phyloP scores from a whole-genome alignment of 2,113 vertebrate genomes.

The Thalassoma bifasciatum region DNA sequence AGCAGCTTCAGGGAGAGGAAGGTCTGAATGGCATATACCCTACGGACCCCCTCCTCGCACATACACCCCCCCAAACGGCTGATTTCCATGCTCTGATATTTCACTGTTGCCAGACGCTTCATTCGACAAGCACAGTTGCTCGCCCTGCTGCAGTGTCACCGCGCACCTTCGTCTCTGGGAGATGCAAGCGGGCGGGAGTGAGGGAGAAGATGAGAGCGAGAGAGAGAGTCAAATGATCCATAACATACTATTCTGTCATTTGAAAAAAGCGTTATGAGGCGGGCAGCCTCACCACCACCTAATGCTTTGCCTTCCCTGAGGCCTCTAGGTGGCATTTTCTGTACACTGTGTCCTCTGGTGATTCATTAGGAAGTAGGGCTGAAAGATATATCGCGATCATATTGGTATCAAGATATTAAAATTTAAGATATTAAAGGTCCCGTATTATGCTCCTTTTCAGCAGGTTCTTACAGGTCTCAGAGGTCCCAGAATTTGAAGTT shows the following conservation, averaged over 20 bases:
- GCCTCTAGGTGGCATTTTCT: conserved; percentile 84
- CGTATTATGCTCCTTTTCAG: too few relatives aligned
- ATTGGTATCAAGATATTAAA: too few relatives aligned
- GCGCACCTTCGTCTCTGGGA: conserved; percentile 83
- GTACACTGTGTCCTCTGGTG: conserved; percentile 35
- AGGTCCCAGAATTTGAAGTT: too few relatives aligned
- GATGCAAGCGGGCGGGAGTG: conserved; percentile 9
- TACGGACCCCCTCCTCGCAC: conserved; percentile 56
- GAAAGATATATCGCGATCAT: too few relatives aligned
- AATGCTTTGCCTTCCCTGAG: conserved; percentile 81
- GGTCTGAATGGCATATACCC: conserved; percentile 66
- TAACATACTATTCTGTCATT: conserved; percentile 92
- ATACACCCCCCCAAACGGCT: conserved; percentile 75
- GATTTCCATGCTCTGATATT: conserved; percentile 87
- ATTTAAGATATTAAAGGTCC: too few relatives aligned
- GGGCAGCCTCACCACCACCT: conserved; percentile 77
- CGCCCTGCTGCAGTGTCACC: conserved; percentile 75
- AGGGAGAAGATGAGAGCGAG: conserved; percentile 47
- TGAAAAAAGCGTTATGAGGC: conserved; percentile 84
- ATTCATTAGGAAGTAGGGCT: conserved; percentile 50
- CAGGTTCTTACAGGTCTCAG: too few relatives aligned
- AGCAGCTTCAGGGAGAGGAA: conserved; percentile 36
- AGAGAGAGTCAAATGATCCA: conserved; percentile 88
- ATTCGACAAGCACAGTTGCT: conserved; percentile 77
- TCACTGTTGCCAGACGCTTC: conserved; percentile 85